phyloP scores from a whole-genome alignment of 2,888 invertebrate species.

The Mimumesa dahlbomi region DNA sequence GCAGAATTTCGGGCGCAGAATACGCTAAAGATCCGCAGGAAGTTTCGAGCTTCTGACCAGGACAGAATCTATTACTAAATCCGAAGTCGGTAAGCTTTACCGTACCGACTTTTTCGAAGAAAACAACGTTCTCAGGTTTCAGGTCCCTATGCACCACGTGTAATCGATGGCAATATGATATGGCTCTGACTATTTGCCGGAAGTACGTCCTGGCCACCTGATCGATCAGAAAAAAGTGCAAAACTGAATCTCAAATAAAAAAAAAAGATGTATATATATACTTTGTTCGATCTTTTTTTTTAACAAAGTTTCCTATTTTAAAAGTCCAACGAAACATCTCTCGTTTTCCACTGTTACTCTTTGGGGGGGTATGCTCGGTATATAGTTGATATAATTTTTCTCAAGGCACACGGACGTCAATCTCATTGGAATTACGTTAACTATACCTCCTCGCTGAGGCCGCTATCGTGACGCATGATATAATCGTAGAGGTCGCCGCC shows the following conservation, averaged over 20 bases:
- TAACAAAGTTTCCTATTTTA: too few relatives aligned
- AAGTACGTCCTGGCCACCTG: slow-evolving; percentile 94
- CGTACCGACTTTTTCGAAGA: slow-evolving; percentile 97
- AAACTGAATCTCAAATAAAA: neutral
- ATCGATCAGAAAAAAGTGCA: slow-evolving; percentile 38
- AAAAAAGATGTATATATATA: too few relatives aligned
- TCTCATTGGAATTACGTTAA: slow-evolving; percentile 22
- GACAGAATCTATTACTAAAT: slow-evolving; percentile 96
- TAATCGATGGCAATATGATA: slow-evolving; percentile 97
- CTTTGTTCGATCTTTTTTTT: too few relatives aligned
- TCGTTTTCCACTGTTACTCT: too few relatives aligned
- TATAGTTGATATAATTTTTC: neutral
- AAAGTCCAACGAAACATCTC: too few relatives aligned
- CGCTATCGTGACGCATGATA: slow-evolving; percentile 97
- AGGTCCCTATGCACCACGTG: slow-evolving; percentile 95
- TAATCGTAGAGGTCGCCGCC: slow-evolving; percentile 99
- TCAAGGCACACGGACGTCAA: neutral
- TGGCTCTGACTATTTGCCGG: slow-evolving; percentile 97
- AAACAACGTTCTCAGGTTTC: slow-evolving; percentile 99
- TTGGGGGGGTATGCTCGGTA: too few relatives aligned
- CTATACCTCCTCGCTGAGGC: slow-evolving; percentile 86
- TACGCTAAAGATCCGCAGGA: slow-evolving; percentile 99
- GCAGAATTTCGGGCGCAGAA: slow-evolving; percentile 98
- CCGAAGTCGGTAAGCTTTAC: slow-evolving; percentile 99
- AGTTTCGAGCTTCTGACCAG: slow-evolving; percentile 97